Percentiles rank a stretch among this genome's conserved stretches.
Conservation (phyloP, 2,797 vertebrate genomes). For the Acomys russatus region DNA sequence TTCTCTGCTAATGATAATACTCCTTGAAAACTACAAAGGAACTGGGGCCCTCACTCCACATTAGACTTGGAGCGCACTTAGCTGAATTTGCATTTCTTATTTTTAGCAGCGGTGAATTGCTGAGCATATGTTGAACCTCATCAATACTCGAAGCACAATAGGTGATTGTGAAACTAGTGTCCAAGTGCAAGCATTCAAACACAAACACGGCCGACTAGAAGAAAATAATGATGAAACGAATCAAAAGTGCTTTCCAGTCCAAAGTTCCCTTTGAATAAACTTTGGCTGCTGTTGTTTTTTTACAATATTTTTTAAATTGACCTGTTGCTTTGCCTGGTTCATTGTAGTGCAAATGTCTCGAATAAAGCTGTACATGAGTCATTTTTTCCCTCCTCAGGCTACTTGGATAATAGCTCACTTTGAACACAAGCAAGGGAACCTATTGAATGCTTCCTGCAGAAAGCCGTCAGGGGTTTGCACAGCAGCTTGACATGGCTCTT, state of each 20-base stretch:
- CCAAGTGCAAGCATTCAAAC: conserved; percentile 83
- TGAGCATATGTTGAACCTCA: conserved; percentile 87
- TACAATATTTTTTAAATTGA: conserved; percentile 82
- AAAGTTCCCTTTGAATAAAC: conserved; percentile 74
- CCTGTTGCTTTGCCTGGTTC: conserved; percentile 73
- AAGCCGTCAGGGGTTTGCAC: conserved; percentile 61
- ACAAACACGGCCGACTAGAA: conserved; percentile 74
- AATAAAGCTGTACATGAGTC: conserved; percentile 81
- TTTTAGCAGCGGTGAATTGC: conserved; percentile 85
- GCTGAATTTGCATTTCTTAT: conserved; percentile 89
- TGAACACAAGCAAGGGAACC: conserved; percentile 79
- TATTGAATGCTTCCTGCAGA: conserved; percentile 79
- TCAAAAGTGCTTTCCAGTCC: conserved; percentile 78
- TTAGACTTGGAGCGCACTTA: conserved; percentile 85
- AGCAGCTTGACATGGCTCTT: conserved; percentile 68
- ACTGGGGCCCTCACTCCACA: conserved; percentile 82
- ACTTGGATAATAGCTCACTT: conserved; percentile 81
- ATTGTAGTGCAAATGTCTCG: conserved; percentile 84
- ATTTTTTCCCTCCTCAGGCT: conserved; percentile 73
- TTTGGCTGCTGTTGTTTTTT: conserved; percentile 63
- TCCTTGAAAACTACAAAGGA: conserved; percentile 87
- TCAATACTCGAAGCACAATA: conserved; percentile 85
- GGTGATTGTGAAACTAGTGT: conserved; percentile 84
- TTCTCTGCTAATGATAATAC: conserved; percentile 90
- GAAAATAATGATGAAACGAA: conserved; percentile 80